Evolutionary conservation across 2,888 invertebrate species (phyloP).

Genomic region (Lycophotia porphyrea): DNA sequence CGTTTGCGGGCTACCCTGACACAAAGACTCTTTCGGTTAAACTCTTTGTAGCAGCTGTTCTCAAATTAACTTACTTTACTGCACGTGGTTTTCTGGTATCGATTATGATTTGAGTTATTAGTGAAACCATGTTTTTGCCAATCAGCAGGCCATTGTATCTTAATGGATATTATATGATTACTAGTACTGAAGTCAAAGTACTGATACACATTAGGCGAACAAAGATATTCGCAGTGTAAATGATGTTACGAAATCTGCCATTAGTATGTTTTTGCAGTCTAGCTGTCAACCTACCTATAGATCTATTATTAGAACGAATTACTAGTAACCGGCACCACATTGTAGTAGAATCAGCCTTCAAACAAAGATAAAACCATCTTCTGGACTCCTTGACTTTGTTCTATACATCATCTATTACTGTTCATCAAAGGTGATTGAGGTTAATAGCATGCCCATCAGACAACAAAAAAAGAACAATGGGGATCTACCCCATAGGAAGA

Average conservation of each 20-base stretch:
- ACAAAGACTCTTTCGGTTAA: background rate
- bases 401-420: background rate
- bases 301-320: background rate
- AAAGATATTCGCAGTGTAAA: conserved; percentile 1
- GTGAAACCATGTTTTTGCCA: conserved; percentile 16
- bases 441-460: background rate
- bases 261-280: background rate
- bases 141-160: conserved; percentile 21
- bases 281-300: background rate
- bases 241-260: background rate
- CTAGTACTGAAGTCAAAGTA: background rate
- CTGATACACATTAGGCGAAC: background rate
- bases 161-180: conserved; percentile 20
- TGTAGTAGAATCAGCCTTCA: background rate
- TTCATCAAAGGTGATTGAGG: background rate
- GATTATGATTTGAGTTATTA: conserved; percentile 21
- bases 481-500: no score
- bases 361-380: background rate
- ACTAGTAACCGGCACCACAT: background rate
- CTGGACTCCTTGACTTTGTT: background rate
- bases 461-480: background rate
- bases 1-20: no score
- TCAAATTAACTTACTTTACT: conserved; percentile 6
- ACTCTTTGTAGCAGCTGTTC: background rate
- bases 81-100: conserved; percentile 7